Base-by-base conservation (phyloP, 2,888 invertebrate species). In the Andrena fulva region DNA sequence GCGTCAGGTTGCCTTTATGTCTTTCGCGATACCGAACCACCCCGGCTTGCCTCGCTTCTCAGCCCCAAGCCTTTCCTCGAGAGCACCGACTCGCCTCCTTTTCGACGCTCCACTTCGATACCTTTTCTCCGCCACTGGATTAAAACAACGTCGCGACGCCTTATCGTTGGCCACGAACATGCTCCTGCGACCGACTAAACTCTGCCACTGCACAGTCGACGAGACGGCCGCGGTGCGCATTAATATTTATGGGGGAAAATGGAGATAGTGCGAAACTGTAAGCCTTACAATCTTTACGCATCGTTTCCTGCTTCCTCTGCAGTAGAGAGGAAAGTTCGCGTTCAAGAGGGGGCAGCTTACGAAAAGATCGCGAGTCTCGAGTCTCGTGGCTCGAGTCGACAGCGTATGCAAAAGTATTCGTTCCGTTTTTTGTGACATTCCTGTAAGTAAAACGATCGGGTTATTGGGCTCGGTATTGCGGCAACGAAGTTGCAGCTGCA, bases 1-100 rank as follows among this genome's bases (percentile, higher is more conserved):
- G 91, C 91, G 91, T 90, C 92, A 91, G 91, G 90, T 92, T 92
- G 92, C 89, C 90, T 91, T 92, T 91, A 92, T 91, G 90, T 88
- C 89, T 89, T 85, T 85, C 79, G 82, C 86, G 81, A 85, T 88
- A 87, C 77, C 85, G 29, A 73, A 68, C 67, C 71, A 48, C 12
- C 56, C 54, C 54, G 20, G 20, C 20, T 0, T 66, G 48, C 16
- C 12, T 20, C 52, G 60, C 33, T n/a, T 24, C 59, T 29, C 59
- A 64, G 63, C 69, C 54, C 80, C 68, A 70, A 67, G 64, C 63
- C 77, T 82, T 84, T 82, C 78, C 33, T 5, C 42, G 0, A 52
- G 77, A 77, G 8, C 67, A 77, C 54, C 60, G 27, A 50, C 64
- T 10, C 48, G 69, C 73, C 76, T 73, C 71, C 56, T 66, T 54